Base-by-base conservation (phyloP, 2,888 invertebrate genomes). In the Cryptophagus acutangulus region DNA sequence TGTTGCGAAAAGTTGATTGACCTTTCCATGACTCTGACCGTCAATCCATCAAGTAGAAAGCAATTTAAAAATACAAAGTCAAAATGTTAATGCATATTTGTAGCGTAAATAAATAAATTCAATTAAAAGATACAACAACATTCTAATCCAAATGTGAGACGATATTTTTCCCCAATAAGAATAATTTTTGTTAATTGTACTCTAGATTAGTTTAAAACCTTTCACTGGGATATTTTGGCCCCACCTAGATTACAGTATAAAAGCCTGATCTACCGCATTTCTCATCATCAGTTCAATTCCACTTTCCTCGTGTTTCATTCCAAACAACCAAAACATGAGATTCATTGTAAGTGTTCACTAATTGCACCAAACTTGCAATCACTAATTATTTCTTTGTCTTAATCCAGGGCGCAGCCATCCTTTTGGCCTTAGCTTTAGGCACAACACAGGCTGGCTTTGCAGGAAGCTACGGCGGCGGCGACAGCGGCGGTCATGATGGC, bases 281-380 rank as follows among this genome's bases (percentile, higher is more conserved):
- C 40, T 41, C 51, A 51, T 56, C 57, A 61, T 60, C 60, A 62
- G 61, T 62, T 53, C 51, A 52, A 46, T 54, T 53, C 49, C 42
- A 54, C 56, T 54, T 57, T 57, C 55, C 45, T 53, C 49, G 52
- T 48, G 54, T 28, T 48, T n/a, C 45, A 41, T 50, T 15, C n/a
- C 26, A 8, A 26, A 26, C n/a, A 12, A 26, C 9, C 26, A 26
- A 26, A 36, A 8, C 6, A 36, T 36, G 36, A 36, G 18, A 25
- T 25, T 36, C 8, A 6, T 36, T 9, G 36, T 36, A 25, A 36
- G 36, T 35, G 20, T 4, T 6, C 12, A 14, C 14, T 33, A 15
- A 33, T 8, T 8, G 12, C 12, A 29, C 8, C 12, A 5, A 20
- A 20, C 8, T 24, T 33, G n/a, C n/a, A 20, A 9, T 33, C 12